Conservation (phyloP, 2,888 invertebrate genomes). For the Apamea anceps region DNA sequence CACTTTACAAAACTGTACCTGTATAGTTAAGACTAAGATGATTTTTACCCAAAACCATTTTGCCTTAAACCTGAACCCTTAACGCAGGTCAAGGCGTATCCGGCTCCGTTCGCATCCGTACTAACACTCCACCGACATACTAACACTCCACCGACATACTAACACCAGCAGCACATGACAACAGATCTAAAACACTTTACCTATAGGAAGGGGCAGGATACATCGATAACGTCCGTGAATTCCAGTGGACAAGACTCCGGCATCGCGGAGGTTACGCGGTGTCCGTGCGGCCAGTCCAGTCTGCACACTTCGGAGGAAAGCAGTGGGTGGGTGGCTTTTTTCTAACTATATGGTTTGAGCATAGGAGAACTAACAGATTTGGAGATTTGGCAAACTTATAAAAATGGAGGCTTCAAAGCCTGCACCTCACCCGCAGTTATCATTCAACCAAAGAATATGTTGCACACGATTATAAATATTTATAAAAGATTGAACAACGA, state of each 20-base stretch:
- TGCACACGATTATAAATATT: background rate
- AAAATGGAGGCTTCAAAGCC: background rate
- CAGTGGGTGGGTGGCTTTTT: constrained; percentile 90
- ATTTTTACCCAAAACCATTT: background rate
- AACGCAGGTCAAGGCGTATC: constrained; percentile 39
- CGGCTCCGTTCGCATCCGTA: constrained; percentile 27
- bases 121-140: constrained; percentile 51
- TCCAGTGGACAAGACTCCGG: constrained; percentile 96
- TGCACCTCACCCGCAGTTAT: background rate
- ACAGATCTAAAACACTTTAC: constrained; percentile 65
- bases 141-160: constrained; percentile 55
- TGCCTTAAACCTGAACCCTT: constrained; percentile 35
- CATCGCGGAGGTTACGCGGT: constrained; percentile 90
- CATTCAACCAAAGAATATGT: background rate
- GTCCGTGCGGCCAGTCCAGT: constrained; percentile 92
- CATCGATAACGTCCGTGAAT: constrained; percentile 94
- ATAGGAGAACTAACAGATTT: background rate
- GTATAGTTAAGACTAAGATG: background rate
- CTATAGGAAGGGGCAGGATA: constrained; percentile 90
- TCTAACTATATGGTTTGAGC: background rate
- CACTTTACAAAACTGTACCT: background rate
- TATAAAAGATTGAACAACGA: background rate
- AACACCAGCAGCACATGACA: constrained; percentile 65
- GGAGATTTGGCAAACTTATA: too few relatives aligned
- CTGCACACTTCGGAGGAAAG: constrained; percentile 92